These are phyloP conservation scores for Pristionchus fissidentatus DNA, from an alignment of 2,888 invertebrate species.

Conservation along the genomic window DNA sequence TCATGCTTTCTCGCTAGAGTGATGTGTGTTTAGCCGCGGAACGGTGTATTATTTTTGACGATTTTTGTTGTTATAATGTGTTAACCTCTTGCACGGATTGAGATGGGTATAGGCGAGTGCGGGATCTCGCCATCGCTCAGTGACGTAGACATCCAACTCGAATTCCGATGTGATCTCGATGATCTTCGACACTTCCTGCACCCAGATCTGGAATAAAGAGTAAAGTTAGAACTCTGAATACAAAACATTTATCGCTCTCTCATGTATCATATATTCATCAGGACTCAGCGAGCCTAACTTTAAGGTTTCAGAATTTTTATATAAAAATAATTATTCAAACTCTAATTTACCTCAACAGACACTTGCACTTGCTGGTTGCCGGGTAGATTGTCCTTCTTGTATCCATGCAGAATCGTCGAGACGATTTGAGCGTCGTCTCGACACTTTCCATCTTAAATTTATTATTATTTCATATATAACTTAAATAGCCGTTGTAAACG, in stretches of 20 bases:
- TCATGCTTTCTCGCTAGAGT: too few species aligned
- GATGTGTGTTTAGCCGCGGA: too few species aligned
- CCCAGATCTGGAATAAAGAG: constrained; percentile 74
- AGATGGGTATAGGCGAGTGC: constrained; percentile 71
- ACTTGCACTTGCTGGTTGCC: constrained; percentile 72
- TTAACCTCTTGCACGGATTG: constrained; percentile 75
- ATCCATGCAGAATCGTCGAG: constrained; percentile 63
- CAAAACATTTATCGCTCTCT: too few species aligned
- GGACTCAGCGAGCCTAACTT: background rate
- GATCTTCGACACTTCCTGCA: constrained; percentile 76
- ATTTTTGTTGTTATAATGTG: too few species aligned
- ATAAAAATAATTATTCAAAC: background rate
- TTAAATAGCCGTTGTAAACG: background rate
- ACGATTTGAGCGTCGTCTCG: constrained; percentile 63
- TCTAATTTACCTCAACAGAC: constrained; percentile 68
- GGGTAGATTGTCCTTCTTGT: constrained; percentile 72
- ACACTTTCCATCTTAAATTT: constrained; percentile 20
- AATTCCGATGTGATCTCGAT: constrained; percentile 75
- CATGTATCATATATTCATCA: too few species aligned
- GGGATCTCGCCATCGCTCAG: constrained; percentile 74
- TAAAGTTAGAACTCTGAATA: too few species aligned
- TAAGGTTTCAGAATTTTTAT: constrained; percentile 27
- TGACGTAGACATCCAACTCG: constrained; percentile 75
- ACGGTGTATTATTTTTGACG: too few species aligned
- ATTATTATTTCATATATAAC: background rate